Evolutionary conservation across 2,888 invertebrate species (phyloP).

Genomic region (Ecdyonurus torrentis): DNA sequence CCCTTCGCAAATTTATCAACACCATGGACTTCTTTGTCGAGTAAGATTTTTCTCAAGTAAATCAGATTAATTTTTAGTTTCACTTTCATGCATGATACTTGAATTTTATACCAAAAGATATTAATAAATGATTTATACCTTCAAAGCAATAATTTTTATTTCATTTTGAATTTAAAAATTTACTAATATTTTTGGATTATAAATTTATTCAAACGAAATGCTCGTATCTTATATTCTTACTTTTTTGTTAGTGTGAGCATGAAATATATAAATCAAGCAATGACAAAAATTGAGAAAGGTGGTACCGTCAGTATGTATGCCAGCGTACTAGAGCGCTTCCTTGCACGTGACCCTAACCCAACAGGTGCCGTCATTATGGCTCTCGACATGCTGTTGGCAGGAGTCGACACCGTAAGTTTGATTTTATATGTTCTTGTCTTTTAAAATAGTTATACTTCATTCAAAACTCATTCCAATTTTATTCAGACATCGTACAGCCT

Average conservation of each 20-base stretch:
- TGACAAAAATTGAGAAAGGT: conserved; percentile 11
- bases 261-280: conserved; percentile 20
- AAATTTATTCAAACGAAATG: no score
- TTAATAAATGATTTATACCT: no score
- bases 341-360: conserved; percentile 20
- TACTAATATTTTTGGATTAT: no score
- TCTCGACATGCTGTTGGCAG: conserved; percentile 49
- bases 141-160: no score
- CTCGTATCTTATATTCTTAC: no score
- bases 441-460: neutral
- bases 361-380: conserved; percentile 46
- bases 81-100: no score
- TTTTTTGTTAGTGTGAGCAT: conserved; percentile 18
- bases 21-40: neutral
- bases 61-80: no score
- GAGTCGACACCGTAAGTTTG: conserved; percentile 49
- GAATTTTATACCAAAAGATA: no score
- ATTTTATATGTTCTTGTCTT: neutral
- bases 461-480: neutral
- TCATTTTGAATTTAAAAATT: no score
- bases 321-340: conserved; percentile 45
- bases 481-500: neutral
- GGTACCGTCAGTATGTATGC: conserved; percentile 20
- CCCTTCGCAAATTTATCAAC: neutral
- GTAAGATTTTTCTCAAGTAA: no score